These are phyloP conservation scores for Illadopsis cleaveri DNA, from an alignment of 2,113 vertebrate species.

Conservation along the genomic window DNA sequence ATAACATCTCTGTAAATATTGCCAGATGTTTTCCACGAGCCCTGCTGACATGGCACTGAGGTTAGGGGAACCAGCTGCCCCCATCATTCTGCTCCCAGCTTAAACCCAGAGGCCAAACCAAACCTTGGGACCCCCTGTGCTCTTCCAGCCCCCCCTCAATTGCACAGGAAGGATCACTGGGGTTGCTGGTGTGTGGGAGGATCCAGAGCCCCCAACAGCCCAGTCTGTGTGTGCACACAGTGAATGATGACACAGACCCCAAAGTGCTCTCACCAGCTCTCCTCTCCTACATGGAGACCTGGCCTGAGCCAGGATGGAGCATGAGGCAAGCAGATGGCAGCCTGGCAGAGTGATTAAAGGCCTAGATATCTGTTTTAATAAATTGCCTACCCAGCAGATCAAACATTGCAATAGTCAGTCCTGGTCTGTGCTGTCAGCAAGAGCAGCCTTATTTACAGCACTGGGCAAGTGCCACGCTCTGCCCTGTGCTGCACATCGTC, in stretches of 20 bases:
- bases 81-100: neutral
- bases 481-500: neutral
- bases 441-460: slow-evolving; percentile 42
- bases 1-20: neutral
- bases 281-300: slow-evolving; percentile 47
- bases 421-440: slow-evolving; percentile 24
- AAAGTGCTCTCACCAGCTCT: slow-evolving; percentile 49
- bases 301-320: slow-evolving; percentile 31
- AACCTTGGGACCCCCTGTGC: neutral
- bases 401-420: slow-evolving; percentile 55
- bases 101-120: neutral
- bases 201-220: slow-evolving; percentile 28
- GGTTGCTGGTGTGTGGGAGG: neutral
- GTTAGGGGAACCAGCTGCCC: neutral
- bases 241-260: slow-evolving; percentile 48
- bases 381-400: slow-evolving; percentile 69
- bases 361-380: slow-evolving; percentile 72
- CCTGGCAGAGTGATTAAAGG: slow-evolving; percentile 74
- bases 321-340: slow-evolving; percentile 72
- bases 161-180: neutral
- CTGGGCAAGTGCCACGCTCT: neutral
- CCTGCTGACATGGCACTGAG: neutral
- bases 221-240: neutral
- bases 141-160: neutral
- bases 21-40: neutral